Percentiles rank a stretch among this genome's conserved stretches.
These are phyloP conservation scores for Phymanthus crucifer DNA, from an alignment of 92 coral and sea anemone species.

Conservation along the genomic window DNA sequence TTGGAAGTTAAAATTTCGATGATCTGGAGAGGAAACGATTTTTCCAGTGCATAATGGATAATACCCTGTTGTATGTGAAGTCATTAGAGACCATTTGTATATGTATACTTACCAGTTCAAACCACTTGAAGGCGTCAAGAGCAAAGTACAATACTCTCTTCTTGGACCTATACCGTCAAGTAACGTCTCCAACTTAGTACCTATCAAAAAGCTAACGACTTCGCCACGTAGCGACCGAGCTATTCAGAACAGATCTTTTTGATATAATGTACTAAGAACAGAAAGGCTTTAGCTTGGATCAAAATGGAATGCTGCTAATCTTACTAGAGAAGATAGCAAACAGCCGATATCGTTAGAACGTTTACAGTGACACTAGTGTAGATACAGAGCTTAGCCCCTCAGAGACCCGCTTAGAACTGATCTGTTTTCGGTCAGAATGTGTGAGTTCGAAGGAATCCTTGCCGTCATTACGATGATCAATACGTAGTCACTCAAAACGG, in stretches of 20 bases:
- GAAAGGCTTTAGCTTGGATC: constrained; percentile 15
- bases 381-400: constrained; percentile 23
- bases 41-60: too few species aligned
- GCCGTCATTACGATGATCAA: not conserved
- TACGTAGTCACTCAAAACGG: not conserved
- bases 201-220: not conserved
- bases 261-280: not conserved
- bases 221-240: not conserved
- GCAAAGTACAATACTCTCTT: not conserved
- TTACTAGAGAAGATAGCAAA: constrained; percentile 16
- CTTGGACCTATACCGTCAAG: not conserved
- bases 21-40: too few species aligned
- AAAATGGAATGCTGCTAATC: constrained; percentile 25
- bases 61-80: too few species aligned
- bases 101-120: too few species aligned
- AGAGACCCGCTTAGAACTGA: constrained; percentile 12
- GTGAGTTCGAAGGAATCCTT: not conserved
- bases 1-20: too few species aligned
- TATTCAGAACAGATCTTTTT: not conserved
- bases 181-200: not conserved
- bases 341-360: constrained; percentile 23
- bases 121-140: too few species aligned
- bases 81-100: too few species aligned
- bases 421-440: not conserved
- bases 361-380: constrained; percentile 10